These are phyloP conservation scores for Sapajus apella DNA, from an alignment of 2,113 vertebrate genomes.

Conservation along the genomic window DNA sequence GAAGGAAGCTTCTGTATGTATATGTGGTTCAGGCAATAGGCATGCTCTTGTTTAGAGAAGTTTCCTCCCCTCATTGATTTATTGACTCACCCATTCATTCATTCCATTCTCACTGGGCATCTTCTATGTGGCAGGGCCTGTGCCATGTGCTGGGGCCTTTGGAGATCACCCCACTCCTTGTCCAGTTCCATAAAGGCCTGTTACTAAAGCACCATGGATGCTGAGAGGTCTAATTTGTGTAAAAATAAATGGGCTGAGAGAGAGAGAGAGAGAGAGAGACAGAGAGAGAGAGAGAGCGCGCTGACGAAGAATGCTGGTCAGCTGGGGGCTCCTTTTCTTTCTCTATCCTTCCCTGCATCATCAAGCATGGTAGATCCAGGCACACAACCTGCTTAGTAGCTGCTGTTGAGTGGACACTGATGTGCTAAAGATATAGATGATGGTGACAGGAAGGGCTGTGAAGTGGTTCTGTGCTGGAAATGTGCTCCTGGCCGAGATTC, in stretches of 20 bases:
- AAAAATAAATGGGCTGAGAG: background rate
- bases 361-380: background rate
- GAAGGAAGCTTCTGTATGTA: background rate
- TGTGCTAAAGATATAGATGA: background rate
- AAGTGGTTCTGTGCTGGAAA: background rate
- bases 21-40: background rate
- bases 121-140: background rate
- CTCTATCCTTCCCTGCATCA: too few relatives aligned
- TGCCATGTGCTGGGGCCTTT: background rate
- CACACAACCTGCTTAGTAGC: rapidly evolving
- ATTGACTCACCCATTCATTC: background rate
- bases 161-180: background rate
- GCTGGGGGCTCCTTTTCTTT: background rate
- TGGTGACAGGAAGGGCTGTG: background rate
- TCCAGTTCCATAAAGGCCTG: background rate
- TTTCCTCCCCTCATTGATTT: background rate
- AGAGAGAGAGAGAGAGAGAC: background rate
- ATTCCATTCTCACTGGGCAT: background rate
- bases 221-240: background rate
- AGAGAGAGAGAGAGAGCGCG: background rate
- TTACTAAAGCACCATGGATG: background rate
- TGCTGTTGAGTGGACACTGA: too few relatives aligned
- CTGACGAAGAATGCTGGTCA: background rate
- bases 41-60: background rate
- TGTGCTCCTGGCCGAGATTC: background rate